phyloP scores from a whole-genome alignment of 2,888 invertebrate genomes.

The Thecophora atra region DNA sequence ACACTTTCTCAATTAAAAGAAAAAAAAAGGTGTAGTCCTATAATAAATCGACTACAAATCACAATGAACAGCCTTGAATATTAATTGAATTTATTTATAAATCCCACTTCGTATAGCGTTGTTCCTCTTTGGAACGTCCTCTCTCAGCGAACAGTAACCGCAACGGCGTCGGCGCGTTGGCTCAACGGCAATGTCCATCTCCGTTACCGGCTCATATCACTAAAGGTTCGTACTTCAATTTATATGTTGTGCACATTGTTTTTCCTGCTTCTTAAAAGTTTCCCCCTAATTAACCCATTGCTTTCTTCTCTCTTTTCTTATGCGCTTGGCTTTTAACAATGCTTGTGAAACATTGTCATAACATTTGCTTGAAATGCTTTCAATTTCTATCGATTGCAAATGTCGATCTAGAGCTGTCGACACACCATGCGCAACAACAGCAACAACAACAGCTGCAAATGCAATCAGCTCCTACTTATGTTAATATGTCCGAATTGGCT shows the following conservation, averaged over 20 bases:
- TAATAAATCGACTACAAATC: no score
- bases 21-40: no score
- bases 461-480: constrained; percentile 79
- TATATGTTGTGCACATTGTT: no score
- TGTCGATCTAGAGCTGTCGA: constrained; percentile 57
- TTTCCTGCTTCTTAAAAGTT: constrained; percentile 55
- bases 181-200: constrained; percentile 72
- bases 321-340: constrained; percentile 26
- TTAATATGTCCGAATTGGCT: constrained; percentile 91
- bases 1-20: no score
- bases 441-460: constrained; percentile 51
- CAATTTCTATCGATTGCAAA: background rate
- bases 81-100: background rate
- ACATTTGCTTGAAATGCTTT: constrained; percentile 34
- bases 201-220: constrained; percentile 80
- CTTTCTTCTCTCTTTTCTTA: constrained; percentile 39
- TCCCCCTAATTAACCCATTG: constrained; percentile 44
- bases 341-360: background rate
- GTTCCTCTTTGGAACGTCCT: constrained; percentile 87
- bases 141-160: constrained; percentile 68
- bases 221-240: constrained; percentile 69
- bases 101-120: constrained; percentile 68
- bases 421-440: constrained; percentile 60
- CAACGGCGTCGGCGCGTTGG: constrained; percentile 59
- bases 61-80: no score